Evolutionary conservation across 2,888 invertebrate species (phyloP), one percentile per base, ranked within the genome.

Genomic region (Augochlorella aurata): DNA sequence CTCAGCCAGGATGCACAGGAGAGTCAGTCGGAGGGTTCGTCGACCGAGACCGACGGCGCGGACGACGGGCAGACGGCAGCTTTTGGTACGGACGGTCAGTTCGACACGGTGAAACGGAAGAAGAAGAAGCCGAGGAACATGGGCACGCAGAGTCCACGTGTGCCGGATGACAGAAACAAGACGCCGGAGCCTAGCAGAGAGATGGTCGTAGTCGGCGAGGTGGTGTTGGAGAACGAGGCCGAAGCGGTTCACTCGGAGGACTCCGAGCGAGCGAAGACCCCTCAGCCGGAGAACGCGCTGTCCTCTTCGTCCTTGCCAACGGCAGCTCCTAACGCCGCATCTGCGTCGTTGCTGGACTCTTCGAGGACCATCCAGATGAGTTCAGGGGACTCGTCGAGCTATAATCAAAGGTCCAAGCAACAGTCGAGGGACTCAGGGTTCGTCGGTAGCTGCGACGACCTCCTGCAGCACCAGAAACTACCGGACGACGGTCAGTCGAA

Each of bases 351-450:
- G 10, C 54, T 29, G 81, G 92, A 91, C 12, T 85, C 89, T 0
- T 68, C 88, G 0, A 89, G 91, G 9, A 88, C 74, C 29, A 76
- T 88, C 16, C 88, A 87, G 16, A 76, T 85, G 0, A 88, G 83
- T 54, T 86, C 90, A 1, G 89, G 84, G 44, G 94, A 93, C 18
- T 84, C 86, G 1, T 52, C 74, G 5, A 79, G 79, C 8, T 88
- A 89, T 24, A 86, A 85, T 29, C 89, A 90, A 92, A 95, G 96
- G 78, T 96, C 96, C 89, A 97, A 97, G 92, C 97, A 97, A 92
- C 97, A 97, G 82, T 97, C 97, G 91, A 95, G 98, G 81, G 98
- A 98, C 93, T 97, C 97, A 89, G 98, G 98, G 2, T 98, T 98
- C 89, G 96, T 98, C 69, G 98, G 98, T 9, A 97, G 97, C 92